A percentile compares a stretch with the other conserved stretches of the same genome.
These are phyloP conservation scores for Coilia nasus DNA, from an alignment of 2,797 vertebrate species.

Conservation along the genomic window DNA sequence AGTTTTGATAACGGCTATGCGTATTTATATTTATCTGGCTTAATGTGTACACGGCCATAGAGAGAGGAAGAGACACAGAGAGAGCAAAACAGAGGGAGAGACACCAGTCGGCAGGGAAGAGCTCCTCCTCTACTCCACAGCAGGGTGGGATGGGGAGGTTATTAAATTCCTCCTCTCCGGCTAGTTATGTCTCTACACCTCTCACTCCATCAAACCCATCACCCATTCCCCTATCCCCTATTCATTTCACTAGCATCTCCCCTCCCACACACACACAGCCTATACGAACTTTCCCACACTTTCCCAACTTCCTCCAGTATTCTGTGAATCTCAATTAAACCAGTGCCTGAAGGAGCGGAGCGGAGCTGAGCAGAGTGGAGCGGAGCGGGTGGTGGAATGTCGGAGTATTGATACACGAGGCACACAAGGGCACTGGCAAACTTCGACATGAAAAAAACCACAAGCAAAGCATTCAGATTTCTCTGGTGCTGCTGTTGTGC, in stretches of 20 bases:
- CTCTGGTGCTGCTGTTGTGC: not conserved
- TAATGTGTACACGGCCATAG: too few relatives aligned
- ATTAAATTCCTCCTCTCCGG: conserved; percentile 9
- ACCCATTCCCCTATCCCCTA: not conserved
- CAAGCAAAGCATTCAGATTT: not conserved
- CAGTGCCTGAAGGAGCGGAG: not conserved
- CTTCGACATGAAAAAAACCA: not conserved
- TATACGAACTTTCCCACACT: not conserved
- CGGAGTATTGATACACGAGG: not conserved
- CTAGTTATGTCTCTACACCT: not conserved
- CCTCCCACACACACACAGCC: not conserved
- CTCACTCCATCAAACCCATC: conserved; percentile 17
- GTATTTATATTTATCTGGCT: too few relatives aligned
- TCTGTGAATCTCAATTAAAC: conserved; percentile 1
- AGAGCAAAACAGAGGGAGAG: not conserved
- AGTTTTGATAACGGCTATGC: too few relatives aligned
- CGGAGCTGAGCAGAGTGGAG: not conserved
- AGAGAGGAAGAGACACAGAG: not conserved
- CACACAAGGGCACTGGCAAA: not conserved
- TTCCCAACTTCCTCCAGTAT: not conserved
- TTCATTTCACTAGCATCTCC: not conserved
- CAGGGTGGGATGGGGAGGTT: not conserved
- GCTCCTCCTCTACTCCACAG: conserved; percentile 19
- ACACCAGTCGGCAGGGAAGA: conserved; percentile 19
- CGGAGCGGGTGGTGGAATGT: not conserved